Conservation (phyloP, 2,888 invertebrate species). For the Himalopsyche kuldschensis region DNA sequence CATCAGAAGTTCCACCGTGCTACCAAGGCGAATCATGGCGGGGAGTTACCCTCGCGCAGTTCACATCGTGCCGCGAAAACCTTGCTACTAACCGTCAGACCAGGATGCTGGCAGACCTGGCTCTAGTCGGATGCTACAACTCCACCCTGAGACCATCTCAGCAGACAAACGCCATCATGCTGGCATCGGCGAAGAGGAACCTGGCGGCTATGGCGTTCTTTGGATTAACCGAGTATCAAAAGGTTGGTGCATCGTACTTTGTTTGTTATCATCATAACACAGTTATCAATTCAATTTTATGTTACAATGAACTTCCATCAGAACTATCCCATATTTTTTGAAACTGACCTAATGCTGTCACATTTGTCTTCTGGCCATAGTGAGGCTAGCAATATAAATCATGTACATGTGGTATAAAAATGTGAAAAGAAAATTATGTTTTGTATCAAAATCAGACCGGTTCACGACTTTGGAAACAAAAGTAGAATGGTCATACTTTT, state of each 20-base stretch:
- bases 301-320: too few relatives aligned
- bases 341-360: too few relatives aligned
- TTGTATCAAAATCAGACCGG: too few relatives aligned
- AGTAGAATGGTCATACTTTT: too few relatives aligned
- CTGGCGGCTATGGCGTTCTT: constrained; percentile 95
- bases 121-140: constrained; percentile 94
- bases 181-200: constrained; percentile 95
- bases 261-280: too few relatives aligned
- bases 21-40: constrained; percentile 81
- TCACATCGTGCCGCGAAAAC: constrained; percentile 89
- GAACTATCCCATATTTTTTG: too few relatives aligned
- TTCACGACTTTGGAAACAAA: too few relatives aligned
- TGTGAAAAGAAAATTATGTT: too few relatives aligned
- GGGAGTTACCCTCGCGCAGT: constrained; percentile 87
- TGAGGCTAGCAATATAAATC: too few relatives aligned
- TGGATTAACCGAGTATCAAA: constrained; percentile 94
- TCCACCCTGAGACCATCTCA: constrained; percentile 71
- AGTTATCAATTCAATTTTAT: too few relatives aligned
- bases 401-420: too few relatives aligned
- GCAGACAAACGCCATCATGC: constrained; percentile 81
- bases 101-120: constrained; percentile 95
- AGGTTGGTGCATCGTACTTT: constrained; percentile 56
- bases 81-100: constrained; percentile 96
- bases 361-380: too few relatives aligned
- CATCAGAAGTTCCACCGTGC: constrained; percentile 82